Percentiles rank a stretch among this genome's conserved stretches.
These are phyloP conservation scores for Cydia fagiglandana DNA, from an alignment of 1,140 invertebrate species.

Conservation along the genomic window DNA sequence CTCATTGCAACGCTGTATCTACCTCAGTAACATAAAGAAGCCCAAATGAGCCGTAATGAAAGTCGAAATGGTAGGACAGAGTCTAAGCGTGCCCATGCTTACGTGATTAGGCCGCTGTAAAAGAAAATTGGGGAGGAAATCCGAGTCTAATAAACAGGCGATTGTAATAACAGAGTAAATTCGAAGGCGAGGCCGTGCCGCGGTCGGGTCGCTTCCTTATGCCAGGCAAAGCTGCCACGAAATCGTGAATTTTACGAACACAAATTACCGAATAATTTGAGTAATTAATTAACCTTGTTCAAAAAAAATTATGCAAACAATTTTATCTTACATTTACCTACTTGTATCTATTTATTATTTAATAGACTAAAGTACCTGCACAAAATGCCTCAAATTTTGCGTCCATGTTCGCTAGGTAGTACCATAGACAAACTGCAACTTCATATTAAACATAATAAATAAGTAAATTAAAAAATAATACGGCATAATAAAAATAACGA, in stretches of 20 bases:
- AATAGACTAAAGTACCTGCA: too few relatives aligned
- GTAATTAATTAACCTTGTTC: background rate
- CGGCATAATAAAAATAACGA: too few relatives aligned
- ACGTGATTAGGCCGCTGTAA: conserved; percentile 27
- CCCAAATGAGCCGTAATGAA: conserved; percentile 25
- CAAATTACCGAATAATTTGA: background rate
- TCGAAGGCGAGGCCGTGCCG: conserved; percentile 19
- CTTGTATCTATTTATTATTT: too few relatives aligned
- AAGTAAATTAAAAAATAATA: too few relatives aligned
- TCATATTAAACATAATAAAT: too few relatives aligned
- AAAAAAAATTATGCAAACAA: background rate
- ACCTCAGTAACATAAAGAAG: background rate
- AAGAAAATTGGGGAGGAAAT: conserved; percentile 32
- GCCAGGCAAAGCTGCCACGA: background rate
- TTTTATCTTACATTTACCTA: background rate
- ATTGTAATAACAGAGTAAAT: conserved; percentile 32
- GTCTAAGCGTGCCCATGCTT: conserved; percentile 20
- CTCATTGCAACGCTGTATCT: background rate
- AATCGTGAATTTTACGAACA: background rate
- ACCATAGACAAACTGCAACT: too few relatives aligned
- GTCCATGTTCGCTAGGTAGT: too few relatives aligned
- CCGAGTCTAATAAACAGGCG: conserved; percentile 30
- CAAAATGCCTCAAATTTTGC: too few relatives aligned
- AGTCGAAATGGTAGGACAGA: conserved; percentile 8
- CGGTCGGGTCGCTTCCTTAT: conserved; percentile 5